Conservation (phyloP, 2,113 vertebrate genomes). For the Emydura subglobosa region DNA sequence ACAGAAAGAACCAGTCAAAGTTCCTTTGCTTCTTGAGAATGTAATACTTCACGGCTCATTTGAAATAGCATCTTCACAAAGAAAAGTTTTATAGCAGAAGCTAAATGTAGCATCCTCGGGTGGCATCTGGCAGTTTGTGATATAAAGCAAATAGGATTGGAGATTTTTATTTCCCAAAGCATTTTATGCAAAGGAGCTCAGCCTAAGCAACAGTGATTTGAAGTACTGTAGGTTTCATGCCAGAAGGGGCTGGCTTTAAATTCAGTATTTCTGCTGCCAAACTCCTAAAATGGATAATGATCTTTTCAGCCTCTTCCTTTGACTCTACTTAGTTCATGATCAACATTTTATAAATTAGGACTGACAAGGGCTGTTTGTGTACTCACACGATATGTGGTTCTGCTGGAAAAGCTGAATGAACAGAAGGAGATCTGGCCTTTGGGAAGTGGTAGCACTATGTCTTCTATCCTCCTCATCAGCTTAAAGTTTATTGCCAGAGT, state of each 20-base stretch:
- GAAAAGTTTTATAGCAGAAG: slow-evolving; percentile 52
- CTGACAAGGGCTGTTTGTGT: background rate
- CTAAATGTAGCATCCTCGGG: slow-evolving; percentile 14
- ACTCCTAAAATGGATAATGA: slow-evolving; percentile 32
- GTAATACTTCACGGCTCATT: slow-evolving; percentile 65
- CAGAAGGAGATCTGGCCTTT: background rate
- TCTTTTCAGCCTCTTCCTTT: slow-evolving; percentile 26
- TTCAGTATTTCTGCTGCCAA: slow-evolving; percentile 44
- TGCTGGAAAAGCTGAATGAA: background rate
- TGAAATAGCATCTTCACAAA: slow-evolving; percentile 51
- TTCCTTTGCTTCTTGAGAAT: slow-evolving; percentile 42
- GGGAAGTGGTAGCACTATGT: background rate
- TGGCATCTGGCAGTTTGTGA: slow-evolving; percentile 63
- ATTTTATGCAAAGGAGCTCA: slow-evolving; percentile 38
- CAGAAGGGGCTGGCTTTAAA: slow-evolving; percentile 53
- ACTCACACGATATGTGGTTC: background rate
- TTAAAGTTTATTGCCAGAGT: background rate
- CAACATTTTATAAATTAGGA: background rate
- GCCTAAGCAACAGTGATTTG: slow-evolving; percentile 44
- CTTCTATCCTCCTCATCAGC: background rate
- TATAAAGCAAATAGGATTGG: slow-evolving; percentile 28
- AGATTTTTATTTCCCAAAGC: slow-evolving; percentile 19
- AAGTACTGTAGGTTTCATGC: slow-evolving; percentile 35
- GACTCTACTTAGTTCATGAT: background rate
- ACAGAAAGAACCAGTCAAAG: slow-evolving; percentile 13